These are phyloP conservation scores for Panulirus ornatus DNA, from an alignment of 1,140 invertebrate species.

Conservation along the genomic window DNA sequence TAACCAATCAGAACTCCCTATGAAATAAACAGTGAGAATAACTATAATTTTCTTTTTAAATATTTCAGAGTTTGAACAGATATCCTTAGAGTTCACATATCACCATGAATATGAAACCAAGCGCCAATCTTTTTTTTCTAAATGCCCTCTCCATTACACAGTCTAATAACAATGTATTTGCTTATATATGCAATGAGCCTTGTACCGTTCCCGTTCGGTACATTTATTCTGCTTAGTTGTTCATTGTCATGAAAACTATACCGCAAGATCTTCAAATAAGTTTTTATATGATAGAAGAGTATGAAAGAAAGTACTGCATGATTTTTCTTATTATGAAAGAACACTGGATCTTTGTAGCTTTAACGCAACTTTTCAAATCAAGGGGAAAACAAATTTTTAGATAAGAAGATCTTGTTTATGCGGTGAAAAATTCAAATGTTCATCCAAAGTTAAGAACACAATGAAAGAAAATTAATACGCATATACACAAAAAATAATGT, in stretches of 20 bases:
- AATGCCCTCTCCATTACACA: neutral
- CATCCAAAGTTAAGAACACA: too few species aligned
- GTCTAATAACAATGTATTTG: neutral
- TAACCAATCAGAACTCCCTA: constrained; percentile 33
- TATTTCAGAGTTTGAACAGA: neutral
- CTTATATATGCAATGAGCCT: neutral
- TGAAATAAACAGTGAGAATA: constrained; percentile 38
- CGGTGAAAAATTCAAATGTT: too few species aligned
- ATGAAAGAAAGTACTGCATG: neutral
- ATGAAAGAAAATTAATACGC: too few species aligned
- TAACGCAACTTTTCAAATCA: neutral
- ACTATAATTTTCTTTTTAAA: neutral
- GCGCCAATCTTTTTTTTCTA: neutral
- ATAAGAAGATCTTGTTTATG: too few species aligned
- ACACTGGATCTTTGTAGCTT: neutral
- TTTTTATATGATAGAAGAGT: neutral
- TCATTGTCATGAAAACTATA: neutral
- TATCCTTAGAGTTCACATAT: neutral
- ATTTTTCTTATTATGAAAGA: neutral
- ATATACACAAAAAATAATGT: too few species aligned
- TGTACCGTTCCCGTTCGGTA: neutral
- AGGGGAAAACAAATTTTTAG: too few species aligned
- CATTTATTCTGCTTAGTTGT: neutral
- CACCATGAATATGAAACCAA: neutral
- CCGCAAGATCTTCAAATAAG: neutral